Evolutionary conservation across 2,888 invertebrate species (phyloP).

Genomic region (Diaperis boleti): DNA sequence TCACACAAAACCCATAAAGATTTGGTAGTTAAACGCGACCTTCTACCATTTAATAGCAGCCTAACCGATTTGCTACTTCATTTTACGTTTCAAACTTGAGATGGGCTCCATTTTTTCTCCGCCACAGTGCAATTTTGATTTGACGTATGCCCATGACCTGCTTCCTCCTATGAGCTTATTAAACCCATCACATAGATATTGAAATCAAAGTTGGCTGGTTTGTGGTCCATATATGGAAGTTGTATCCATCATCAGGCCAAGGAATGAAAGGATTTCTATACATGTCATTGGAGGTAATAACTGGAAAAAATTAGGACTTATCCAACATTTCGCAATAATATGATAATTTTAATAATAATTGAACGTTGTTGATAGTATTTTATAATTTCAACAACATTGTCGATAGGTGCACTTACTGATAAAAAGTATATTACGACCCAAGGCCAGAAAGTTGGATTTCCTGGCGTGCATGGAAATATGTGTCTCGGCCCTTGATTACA

Average conservation of each 20-base stretch:
- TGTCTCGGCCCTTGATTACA: too few species aligned
- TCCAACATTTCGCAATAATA: too few species aligned
- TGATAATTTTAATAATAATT: too few species aligned
- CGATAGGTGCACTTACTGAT: too few species aligned
- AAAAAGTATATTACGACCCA: too few species aligned
- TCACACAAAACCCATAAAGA: conserved; percentile 20
- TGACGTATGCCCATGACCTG: conserved; percentile 10
- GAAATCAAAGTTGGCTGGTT: conserved; percentile 14
- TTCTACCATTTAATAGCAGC: conserved; percentile 22
- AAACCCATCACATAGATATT: conserved; percentile 20
- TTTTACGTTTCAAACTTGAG: conserved; percentile 3
- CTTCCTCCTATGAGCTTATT: conserved; percentile 9
- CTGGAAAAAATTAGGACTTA: too few species aligned
- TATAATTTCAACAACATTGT: too few species aligned
- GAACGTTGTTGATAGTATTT: too few species aligned
- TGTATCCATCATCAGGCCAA: too few species aligned
- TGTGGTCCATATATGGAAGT: conserved; percentile 6
- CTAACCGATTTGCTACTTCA: conserved; percentile 10
- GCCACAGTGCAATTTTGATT: conserved; percentile 3
- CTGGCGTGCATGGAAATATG: too few species aligned
- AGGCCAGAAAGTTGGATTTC: too few species aligned
- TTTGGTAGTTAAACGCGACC: conserved; percentile 23
- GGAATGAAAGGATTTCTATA: not conserved
- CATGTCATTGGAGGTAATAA: too few species aligned
- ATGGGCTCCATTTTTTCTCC: conserved; percentile 1